phyloP scores from a whole-genome alignment of 1,140 invertebrate genomes.

The Diorhabda sublineata region DNA sequence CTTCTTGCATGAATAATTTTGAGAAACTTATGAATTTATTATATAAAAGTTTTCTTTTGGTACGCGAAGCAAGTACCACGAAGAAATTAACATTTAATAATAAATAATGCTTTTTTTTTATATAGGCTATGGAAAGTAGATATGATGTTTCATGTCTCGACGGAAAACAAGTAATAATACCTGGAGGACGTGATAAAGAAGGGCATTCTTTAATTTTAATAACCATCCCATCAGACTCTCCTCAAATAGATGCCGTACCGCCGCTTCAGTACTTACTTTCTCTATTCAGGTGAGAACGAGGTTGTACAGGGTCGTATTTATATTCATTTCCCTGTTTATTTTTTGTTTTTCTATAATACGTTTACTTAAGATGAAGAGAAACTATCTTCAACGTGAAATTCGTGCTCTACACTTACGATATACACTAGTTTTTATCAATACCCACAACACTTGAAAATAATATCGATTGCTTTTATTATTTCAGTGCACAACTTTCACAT shows the following conservation, averaged over 20 bases:
- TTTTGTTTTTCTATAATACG: too few relatives aligned
- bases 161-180: constrained; percentile 43
- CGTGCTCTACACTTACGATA: too few relatives aligned
- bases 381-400: too few relatives aligned
- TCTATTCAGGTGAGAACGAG: constrained; percentile 55
- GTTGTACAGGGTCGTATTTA: not conserved
- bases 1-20: too few relatives aligned
- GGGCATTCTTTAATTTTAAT: constrained; percentile 61
- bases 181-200: constrained; percentile 62
- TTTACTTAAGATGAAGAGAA: too few relatives aligned
- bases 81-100: not conserved
- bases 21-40: too few relatives aligned
- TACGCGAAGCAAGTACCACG: not conserved
- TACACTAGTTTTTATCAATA: too few relatives aligned
- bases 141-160: constrained; percentile 55
- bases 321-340: not conserved
- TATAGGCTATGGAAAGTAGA: constrained; percentile 45
- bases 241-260: constrained; percentile 53
- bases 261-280: constrained; percentile 57
- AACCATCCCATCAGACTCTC: constrained; percentile 56
- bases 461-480: too few relatives aligned
- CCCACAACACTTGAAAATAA: too few relatives aligned
- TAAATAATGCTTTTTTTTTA: constrained; percentile 12
- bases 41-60: too few relatives aligned
- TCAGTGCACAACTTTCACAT: too few relatives aligned